Base-by-base conservation (phyloP, 2,888 invertebrate genomes). In the Arge pagana region DNA sequence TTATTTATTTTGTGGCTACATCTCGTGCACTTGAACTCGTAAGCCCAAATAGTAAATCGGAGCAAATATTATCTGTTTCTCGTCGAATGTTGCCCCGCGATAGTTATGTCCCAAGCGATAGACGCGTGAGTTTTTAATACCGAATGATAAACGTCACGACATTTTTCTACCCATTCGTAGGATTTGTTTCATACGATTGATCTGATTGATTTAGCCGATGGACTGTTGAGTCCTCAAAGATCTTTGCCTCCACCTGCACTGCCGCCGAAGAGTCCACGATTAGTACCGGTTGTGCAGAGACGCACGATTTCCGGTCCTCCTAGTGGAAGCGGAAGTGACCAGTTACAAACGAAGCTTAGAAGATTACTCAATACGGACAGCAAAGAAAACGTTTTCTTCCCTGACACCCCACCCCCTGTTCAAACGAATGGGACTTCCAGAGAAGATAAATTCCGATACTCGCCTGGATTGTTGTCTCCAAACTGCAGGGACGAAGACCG, bases 301-400 rank as follows among this genome's bases (percentile, higher is more conserved):
- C 72, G 74, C 24, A 66, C 72, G 18, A 69, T 71, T 60, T 70
- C 72, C 54, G 73, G 71, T 23, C 68, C 71, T 15, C 65, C 67
- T n/a, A 67, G 66, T 48, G 60, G 62, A 6, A 65, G 78, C 11
- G 81, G 80, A 57, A 81, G 83, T 50, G 86, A 87, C 71, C 80
- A 87, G 63, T 79, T 92, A 42, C 92, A 93, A 77, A 88, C 85
- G 62, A 90, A 90, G 58, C 77, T 93, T 60, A 81, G 93, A 13
- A 82, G 89, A 61, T 79, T 93, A 53, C 79, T 93, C 10, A 89
- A 90, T 66, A 80, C 83, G 24, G 88, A 88, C 70, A 88, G 88
- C 71, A 83, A 87, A 54, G 88, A 88, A 71, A 87, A 87, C 58
- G 79, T 85, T 5, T 83, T 82, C 68, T 79, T 82, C 37, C 80